These are phyloP conservation scores for Thalassarche chlororhynchos DNA, from an alignment of 2,113 vertebrate genomes.

Conservation along the genomic window DNA sequence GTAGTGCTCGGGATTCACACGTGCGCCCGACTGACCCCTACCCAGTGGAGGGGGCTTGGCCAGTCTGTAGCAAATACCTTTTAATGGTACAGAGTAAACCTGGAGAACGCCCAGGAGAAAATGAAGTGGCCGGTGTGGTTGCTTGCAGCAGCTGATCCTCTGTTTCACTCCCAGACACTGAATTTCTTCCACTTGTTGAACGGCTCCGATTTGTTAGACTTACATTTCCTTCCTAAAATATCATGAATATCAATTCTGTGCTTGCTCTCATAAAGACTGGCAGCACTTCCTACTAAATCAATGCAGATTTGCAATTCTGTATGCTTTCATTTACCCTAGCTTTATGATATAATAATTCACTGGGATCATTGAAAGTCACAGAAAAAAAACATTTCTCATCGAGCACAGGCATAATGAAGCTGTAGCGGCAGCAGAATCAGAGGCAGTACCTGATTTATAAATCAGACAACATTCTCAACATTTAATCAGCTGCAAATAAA, in stretches of 20 bases:
- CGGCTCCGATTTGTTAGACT: constrained; percentile 7
- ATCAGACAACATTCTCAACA: neutral
- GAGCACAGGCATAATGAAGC: neutral
- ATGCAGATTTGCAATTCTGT: neutral
- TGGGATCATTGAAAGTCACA: neutral
- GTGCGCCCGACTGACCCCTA: accelerated
- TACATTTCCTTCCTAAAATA: constrained; percentile 51
- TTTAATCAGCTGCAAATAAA: neutral
- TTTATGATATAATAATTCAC: constrained; percentile 33
- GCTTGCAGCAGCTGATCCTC: neutral
- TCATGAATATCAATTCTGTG: neutral
- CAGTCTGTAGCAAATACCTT: neutral
- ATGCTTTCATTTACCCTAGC: neutral
- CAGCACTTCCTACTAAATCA: constrained; percentile 13
- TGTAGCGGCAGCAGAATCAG: neutral
- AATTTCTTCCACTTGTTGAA: constrained; percentile 33
- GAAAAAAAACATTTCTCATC: neutral
- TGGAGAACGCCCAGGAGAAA: neutral
- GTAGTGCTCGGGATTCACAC: accelerated
- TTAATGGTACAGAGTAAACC: neutral
- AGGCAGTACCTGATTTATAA: neutral
- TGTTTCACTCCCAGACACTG: neutral
- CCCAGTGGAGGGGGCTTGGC: neutral
- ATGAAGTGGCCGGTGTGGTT: neutral
- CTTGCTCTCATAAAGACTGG: neutral